These are phyloP conservation scores for Clepsis dumicolana DNA, from an alignment of 2,888 invertebrate genomes.

Conservation along the genomic window DNA sequence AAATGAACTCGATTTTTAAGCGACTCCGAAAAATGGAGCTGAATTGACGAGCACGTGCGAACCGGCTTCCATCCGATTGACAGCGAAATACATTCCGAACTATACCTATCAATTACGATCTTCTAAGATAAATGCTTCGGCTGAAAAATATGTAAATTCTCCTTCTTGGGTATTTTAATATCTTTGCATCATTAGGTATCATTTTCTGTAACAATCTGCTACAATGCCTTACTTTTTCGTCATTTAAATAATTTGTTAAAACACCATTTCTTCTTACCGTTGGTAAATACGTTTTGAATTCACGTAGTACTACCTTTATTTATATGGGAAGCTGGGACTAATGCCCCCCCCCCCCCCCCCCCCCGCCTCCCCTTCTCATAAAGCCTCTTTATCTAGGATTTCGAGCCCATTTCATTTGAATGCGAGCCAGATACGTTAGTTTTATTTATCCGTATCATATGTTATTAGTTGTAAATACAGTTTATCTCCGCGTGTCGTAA, in stretches of 20 bases:
- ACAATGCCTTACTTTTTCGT: too few species aligned
- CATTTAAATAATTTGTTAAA: neutral
- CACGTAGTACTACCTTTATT: conserved; percentile 48
- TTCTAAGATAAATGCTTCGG: neutral
- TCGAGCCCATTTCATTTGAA: conserved; percentile 83
- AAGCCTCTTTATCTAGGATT: conserved; percentile 79
- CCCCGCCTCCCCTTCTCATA: conserved; percentile 66
- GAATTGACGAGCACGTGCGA: conserved; percentile 31
- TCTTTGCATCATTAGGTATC: too few species aligned
- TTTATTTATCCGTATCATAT: conserved; percentile 54
- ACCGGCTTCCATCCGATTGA: neutral
- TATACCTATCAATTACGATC: neutral
- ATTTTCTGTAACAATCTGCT: too few species aligned
- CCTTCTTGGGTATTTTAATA: too few species aligned
- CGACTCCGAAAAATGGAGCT: conserved; percentile 54
- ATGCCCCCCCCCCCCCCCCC: conserved; percentile 53
- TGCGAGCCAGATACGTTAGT: conserved; percentile 67
- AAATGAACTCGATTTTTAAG: conserved; percentile 62
- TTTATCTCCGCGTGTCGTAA: conserved; percentile 34
- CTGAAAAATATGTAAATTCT: neutral
- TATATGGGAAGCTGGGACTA: conserved; percentile 55
- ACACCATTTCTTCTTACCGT: conserved; percentile 14
- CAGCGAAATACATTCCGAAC: neutral
- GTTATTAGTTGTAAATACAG: conserved; percentile 42
- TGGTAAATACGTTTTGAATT: conserved; percentile 38